Evolutionary conservation across 2,888 invertebrate genomes (phyloP).

Genomic region (Rhamnusium bicolor): DNA sequence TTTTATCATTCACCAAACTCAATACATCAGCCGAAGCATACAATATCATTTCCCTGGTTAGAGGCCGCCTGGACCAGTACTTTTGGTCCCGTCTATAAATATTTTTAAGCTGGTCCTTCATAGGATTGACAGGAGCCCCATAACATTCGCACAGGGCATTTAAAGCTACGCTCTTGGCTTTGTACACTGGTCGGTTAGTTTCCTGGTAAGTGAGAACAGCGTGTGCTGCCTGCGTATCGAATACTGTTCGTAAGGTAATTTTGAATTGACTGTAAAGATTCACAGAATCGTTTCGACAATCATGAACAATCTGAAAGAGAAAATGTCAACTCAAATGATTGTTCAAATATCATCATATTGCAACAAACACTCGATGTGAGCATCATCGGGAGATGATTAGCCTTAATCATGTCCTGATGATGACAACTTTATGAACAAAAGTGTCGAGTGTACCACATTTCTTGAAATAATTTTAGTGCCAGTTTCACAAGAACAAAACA

Average conservation of each 20-base stretch:
- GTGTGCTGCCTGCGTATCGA: constrained; percentile 91
- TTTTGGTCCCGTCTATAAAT: constrained; percentile 87
- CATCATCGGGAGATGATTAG: too few relatives aligned
- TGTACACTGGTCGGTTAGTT: constrained; percentile 91
- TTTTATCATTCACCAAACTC: constrained; percentile 88
- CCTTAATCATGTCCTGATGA: too few relatives aligned
- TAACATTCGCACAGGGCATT: constrained; percentile 93
- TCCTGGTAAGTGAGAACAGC: constrained; percentile 93
- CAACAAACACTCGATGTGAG: too few relatives aligned
- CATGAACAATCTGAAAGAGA: constrained; percentile 83
- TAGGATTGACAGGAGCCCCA: constrained; percentile 89
- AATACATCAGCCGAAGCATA: constrained; percentile 93
- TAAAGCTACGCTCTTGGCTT: constrained; percentile 93
- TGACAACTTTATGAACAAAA: too few relatives aligned
- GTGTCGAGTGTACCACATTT: too few relatives aligned
- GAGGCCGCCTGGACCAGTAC: constrained; percentile 91
- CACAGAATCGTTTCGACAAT: constrained; percentile 92
- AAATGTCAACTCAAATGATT: constrained; percentile 28
- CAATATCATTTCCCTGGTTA: constrained; percentile 92
- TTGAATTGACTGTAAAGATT: constrained; percentile 91
- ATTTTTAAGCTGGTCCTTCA: constrained; percentile 92
- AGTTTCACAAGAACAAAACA: too few relatives aligned
- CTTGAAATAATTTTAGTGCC: too few relatives aligned
- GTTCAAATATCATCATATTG: too few relatives aligned
- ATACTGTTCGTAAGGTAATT: constrained; percentile 87